A percentile compares a stretch with the other conserved stretches of the same genome.
phyloP scores from a whole-genome alignment of 2,797 vertebrate genomes.

The Geotrypetes seraphini region DNA sequence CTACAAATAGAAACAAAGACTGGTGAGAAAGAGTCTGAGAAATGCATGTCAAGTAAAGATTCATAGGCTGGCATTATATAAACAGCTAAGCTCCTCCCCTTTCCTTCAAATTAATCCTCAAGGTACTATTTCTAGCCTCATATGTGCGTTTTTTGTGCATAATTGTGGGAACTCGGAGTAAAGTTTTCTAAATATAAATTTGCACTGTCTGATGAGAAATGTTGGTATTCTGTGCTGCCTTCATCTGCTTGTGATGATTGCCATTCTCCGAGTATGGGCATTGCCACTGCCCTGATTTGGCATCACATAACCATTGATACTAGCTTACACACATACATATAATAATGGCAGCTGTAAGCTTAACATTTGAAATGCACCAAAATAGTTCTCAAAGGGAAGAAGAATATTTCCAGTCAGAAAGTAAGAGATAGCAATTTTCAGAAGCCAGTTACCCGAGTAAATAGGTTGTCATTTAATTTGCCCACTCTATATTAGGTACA shows the following conservation, averaged over 20 bases:
- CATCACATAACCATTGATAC: too few relatives aligned
- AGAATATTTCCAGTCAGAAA: neutral
- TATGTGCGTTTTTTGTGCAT: neutral
- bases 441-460: too few relatives aligned
- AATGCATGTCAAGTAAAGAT: neutral
- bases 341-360: neutral
- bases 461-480: too few relatives aligned
- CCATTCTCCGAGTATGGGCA: neutral
- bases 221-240: too few relatives aligned
- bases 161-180: neutral
- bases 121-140: slow-evolving; percentile 1
- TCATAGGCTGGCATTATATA: neutral
- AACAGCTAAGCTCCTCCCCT: too few relatives aligned
- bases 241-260: neutral
- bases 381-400: rapidly evolving
- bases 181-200: neutral
- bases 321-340: too few relatives aligned
- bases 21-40: neutral
- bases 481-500: too few relatives aligned
- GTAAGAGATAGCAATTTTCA: too few relatives aligned
- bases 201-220: neutral
- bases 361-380: neutral
- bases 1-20: too few relatives aligned
- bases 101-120: neutral
- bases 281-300: neutral